Percentiles rank a stretch among this genome's conserved stretches.
These are phyloP conservation scores for Anableps anableps DNA, from an alignment of 2,797 vertebrate genomes.

Conservation along the genomic window DNA sequence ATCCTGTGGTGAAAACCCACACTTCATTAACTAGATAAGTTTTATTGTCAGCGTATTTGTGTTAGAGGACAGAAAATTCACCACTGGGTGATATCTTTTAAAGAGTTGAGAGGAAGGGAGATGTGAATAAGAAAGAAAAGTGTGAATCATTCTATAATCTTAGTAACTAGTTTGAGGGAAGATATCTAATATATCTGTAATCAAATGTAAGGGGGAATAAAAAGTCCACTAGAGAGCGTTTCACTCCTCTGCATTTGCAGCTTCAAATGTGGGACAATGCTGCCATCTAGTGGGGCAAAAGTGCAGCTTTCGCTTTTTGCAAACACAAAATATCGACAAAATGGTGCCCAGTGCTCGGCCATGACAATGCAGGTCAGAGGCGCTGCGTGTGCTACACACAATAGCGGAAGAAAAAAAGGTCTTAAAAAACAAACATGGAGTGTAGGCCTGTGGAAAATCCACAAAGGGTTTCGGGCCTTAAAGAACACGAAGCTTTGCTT, in stretches of 20 bases:
- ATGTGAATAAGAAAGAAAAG: not conserved
- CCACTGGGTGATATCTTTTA: not conserved
- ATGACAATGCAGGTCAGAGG: conserved; percentile 75
- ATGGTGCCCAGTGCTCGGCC: conserved; percentile 77
- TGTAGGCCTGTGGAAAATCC: not conserved
- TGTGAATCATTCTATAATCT: not conserved
- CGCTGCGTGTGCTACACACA: conserved; percentile 28
- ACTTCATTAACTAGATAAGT: not conserved
- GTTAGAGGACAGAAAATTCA: not conserved
- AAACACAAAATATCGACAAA: conserved; percentile 69
- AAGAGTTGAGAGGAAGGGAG: conserved; percentile 14
- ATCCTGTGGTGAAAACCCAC: not conserved
- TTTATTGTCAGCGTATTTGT: not conserved
- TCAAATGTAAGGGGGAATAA: not conserved
- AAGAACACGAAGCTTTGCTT: not conserved
- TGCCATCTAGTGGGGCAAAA: conserved; percentile 59
- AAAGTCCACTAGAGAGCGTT: not conserved
- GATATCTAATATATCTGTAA: not conserved
- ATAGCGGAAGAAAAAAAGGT: not conserved
- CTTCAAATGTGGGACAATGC: not conserved
- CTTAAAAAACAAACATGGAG: not conserved
- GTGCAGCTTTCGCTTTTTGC: not conserved
- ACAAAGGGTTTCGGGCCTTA: not conserved
- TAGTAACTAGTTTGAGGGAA: not conserved
- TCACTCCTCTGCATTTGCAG: not conserved